Base-by-base conservation (phyloP, 1,140 invertebrate genomes). In the Prorops nasuta region DNA sequence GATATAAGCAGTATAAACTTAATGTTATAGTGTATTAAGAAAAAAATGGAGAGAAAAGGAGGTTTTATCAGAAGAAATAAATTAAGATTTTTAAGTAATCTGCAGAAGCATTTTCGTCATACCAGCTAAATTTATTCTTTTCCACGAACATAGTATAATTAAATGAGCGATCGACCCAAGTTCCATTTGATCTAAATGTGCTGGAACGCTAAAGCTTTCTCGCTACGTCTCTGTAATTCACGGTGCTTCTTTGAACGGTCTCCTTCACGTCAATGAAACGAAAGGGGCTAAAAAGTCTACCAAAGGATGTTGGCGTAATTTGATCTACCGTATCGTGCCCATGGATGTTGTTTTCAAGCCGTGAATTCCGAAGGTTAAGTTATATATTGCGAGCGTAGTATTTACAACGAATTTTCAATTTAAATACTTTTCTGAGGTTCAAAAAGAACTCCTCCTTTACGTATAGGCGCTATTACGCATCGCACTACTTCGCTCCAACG, bases 231-330 rank as follows among this genome's bases (percentile, higher is more conserved):
- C 41, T 12, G 40, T 41, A 38, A 51, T 55, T 51, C 37, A 39
- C 42, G 35, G 19, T 18, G 40, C 21, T 52, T 50, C 57, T 63
- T 60, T 59, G 54, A 63, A 19, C 44, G 35, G 22, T 3, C 19
- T 50, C 54, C 52, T 50, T 52, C 31, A 48, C 52, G 34, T 56
- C 53, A 59, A 59, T 56, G 40, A 50, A 51, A 58, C 62, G 58
- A 56, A 61, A 56, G 46, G 49, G 44, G 36, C 43, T 39, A 42
- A 39, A 47, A 7, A 49, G 31, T 32, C 49, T 59, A n/a, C n/a
- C 49, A 61, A 61, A 56, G 58, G 49, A 56, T 44, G 24, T 28
- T 49, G 20, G 24, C 28, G 31, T 61, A 56, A 61, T 61, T 61
- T 41, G 6, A 34, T 10, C 24, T 44, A 18, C 22, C 19, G 19